Evolutionary conservation across 2,888 invertebrate species (phyloP).

Genomic region (Antheraea yamamai): DNA sequence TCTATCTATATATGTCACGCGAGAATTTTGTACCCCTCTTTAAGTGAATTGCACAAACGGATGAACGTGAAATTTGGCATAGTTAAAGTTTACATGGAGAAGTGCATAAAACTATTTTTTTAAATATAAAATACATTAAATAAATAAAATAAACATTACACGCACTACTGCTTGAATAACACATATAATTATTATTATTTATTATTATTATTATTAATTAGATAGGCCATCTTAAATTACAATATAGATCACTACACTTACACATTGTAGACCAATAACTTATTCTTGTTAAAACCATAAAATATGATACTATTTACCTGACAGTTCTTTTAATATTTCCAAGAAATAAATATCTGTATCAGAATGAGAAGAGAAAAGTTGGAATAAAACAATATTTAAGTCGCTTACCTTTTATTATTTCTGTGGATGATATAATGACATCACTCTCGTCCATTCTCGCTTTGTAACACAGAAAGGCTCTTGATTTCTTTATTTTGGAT

Average conservation of each 20-base stretch:
- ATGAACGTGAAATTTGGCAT: too few species aligned
- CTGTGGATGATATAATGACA: conserved; percentile 84
- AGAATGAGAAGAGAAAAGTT: conserved; percentile 1
- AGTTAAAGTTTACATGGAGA: too few species aligned
- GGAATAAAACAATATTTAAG: conserved; percentile 14
- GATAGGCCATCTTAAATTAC: not conserved
- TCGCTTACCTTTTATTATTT: conserved; percentile 84
- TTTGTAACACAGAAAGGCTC: conserved; percentile 69
- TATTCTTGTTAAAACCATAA: not conserved
- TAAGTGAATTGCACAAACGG: too few species aligned
- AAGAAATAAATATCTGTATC: not conserved
- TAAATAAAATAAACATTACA: too few species aligned
- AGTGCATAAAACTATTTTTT: too few species aligned
- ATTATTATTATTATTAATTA: too few species aligned
- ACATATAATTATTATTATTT: too few species aligned
- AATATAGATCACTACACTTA: not conserved
- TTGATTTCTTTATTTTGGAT: conserved; percentile 70
- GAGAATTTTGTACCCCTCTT: too few species aligned
- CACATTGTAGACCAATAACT: not conserved
- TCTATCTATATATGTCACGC: too few species aligned
- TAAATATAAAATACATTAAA: too few species aligned
- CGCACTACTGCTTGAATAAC: too few species aligned
- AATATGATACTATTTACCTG: not conserved
- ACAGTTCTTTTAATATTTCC: not conserved
- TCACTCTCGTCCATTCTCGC: conserved; percentile 78